A percentile compares a stretch with the other conserved stretches of the same genome.
phyloP scores from a whole-genome alignment of 2,113 vertebrate species.

The Sinocyclocheilus rhinocerous region DNA sequence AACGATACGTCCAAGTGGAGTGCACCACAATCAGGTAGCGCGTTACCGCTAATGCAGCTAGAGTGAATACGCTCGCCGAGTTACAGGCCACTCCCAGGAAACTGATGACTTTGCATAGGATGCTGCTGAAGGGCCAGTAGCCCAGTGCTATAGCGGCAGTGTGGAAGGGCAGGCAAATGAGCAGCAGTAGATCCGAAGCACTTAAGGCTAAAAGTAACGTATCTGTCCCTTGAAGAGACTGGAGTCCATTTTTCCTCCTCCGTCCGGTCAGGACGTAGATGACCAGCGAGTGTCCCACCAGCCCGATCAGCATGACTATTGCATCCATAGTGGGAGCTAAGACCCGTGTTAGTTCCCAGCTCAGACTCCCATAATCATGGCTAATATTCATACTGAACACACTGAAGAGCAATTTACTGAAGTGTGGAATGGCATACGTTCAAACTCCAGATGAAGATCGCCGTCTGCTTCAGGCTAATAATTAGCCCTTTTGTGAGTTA shows the following conservation, averaged over 20 bases:
- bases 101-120: constrained; percentile 75
- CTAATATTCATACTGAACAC: constrained; percentile 50
- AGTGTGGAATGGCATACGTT: constrained; percentile 33
- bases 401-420: constrained; percentile 10
- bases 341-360: constrained; percentile 48
- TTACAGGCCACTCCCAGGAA: constrained; percentile 77
- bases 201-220: constrained; percentile 75
- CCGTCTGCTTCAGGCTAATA: constrained; percentile 39
- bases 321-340: constrained; percentile 73
- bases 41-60: constrained; percentile 74
- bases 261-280: constrained; percentile 67
- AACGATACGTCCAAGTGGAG: constrained; percentile 70
- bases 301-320: constrained; percentile 70
- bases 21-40: constrained; percentile 78
- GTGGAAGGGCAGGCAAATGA: constrained; percentile 77
- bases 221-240: constrained; percentile 70
- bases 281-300: constrained; percentile 75
- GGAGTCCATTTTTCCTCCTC: constrained; percentile 53
- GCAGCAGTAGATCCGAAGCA: constrained; percentile 71
- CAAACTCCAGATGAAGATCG: constrained; percentile 25
- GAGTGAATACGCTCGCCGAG: constrained; percentile 72
- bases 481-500: constrained; percentile 31
- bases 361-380: constrained; percentile 12
- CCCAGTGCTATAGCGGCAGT: constrained; percentile 72
- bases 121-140: constrained; percentile 74